phyloP scores from a whole-genome alignment of 1,140 invertebrate genomes.

The Ceratosolen solmsi region DNA sequence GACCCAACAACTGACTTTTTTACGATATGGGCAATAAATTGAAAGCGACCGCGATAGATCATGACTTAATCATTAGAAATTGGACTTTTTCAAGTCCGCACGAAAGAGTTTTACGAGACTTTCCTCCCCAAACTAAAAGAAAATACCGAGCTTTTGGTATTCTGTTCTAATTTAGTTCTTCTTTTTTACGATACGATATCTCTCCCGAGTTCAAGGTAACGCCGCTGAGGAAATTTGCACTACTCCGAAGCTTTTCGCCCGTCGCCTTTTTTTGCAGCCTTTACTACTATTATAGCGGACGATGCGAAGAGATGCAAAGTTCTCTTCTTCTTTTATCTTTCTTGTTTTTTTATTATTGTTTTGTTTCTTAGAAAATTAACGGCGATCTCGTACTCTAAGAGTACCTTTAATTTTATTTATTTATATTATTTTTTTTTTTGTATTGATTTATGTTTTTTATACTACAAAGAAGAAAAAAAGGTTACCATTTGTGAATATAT shows the following conservation, averaged over 20 bases:
- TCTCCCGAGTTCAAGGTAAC: background rate
- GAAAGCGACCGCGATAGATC: slow-evolving; percentile 17
- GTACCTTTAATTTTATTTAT: too few species aligned
- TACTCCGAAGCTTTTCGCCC: background rate
- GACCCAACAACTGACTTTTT: background rate
- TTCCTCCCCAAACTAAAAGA: background rate
- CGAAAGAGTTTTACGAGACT: background rate
- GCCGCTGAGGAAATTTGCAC: background rate
- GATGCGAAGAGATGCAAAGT: too few species aligned
- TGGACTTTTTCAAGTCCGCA: background rate
- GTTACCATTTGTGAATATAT: too few species aligned
- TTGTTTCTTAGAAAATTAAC: too few species aligned
- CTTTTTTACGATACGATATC: slow-evolving; percentile 6
- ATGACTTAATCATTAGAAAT: slow-evolving; percentile 30
- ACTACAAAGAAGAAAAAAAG: too few species aligned
- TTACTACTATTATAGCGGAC: background rate
- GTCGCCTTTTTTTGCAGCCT: background rate
- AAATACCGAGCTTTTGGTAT: background rate
- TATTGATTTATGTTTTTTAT: too few species aligned
- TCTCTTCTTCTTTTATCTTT: background rate
- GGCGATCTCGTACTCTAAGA: too few species aligned
- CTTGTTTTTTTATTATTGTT: background rate
- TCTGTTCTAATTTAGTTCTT: background rate
- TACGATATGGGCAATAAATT: background rate
- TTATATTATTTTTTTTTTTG: too few species aligned